Evolutionary conservation across 2,888 invertebrate species (phyloP), one percentile per base, ranked within the genome.

Genomic region (Ischnus inquisitorius): DNA sequence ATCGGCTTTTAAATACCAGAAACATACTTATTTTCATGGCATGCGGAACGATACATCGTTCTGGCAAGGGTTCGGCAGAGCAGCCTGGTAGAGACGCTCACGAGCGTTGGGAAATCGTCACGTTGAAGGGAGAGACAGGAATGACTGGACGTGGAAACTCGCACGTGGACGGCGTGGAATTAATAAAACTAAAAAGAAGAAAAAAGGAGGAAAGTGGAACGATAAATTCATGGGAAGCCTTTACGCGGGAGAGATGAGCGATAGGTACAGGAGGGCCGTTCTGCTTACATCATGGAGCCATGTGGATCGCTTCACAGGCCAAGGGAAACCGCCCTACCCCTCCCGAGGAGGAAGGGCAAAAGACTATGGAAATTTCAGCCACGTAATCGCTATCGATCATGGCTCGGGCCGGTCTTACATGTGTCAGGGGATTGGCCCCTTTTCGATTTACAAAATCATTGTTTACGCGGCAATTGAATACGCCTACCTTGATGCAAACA

Each of bases 351-450:
- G 34, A 60, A 25, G 41, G 48, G 43, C 14, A 6, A 28, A 28
- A 72, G 41, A 78, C 81, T 71, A 82, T 72, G 77, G 16, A 72
- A 82, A 82, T 82, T 82, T 74, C 60, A 60, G 77, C 72, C 48
- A 51, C 74, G 82, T 78, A 82, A 82, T 74, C 67, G 60, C 68
- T 74, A 82, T 82, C 77, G 46, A 82, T 82, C 78, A 68, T 78
- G 12, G 8, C 0, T 51, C 54, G 67, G 67, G 25, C 60, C 10
- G 48, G 14, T 39, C 39, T 48, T 41, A 48, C 16, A 39, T n/a
- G 28, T 16, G 64, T 51, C 64, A 4, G 43, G 14, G 16, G n/a
- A 6, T 28, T 4, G 1, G 1, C 34, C 34, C 25, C 41, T 72
- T 79, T 71, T 71, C 5, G 54, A 46, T 64, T 64, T 41, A 54